phyloP scores from a whole-genome alignment of 2,113 vertebrate species.

The Alces alces region DNA sequence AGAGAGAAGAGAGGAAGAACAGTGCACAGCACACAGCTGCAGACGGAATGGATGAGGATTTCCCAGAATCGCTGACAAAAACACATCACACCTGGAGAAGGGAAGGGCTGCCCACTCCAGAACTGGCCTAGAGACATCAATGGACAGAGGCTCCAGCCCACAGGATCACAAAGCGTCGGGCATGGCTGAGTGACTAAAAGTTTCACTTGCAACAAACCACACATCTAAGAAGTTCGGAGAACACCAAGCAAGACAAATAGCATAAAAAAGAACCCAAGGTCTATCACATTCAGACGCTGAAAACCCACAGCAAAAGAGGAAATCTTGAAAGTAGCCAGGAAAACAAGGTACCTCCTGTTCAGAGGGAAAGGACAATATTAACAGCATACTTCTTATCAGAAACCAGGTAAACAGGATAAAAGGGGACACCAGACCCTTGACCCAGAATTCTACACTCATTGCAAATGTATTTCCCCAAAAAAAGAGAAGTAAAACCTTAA shows the following conservation, averaged over 20 bases:
- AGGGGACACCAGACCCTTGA: not conserved
- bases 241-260: not conserved
- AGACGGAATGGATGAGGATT: not conserved
- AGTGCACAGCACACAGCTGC: rapidly evolving
- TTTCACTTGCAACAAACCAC: not conserved
- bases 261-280: not conserved
- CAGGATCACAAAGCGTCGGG: not conserved
- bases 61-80: no score
- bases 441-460: not conserved
- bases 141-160: not conserved
- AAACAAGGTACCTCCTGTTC: not conserved
- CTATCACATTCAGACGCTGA: not conserved
- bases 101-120: not conserved
- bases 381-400: not conserved
- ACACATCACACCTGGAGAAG: rapidly evolving
- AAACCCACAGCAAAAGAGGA: not conserved
- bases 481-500: not conserved
- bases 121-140: rapidly evolving
- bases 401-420: not conserved
- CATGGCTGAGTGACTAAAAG: rapidly evolving
- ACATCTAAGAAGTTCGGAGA: not conserved
- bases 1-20: not conserved
- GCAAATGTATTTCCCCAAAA: not conserved
- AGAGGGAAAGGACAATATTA: rapidly evolving
- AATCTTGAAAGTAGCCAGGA: not conserved